A percentile compares a stretch with the other conserved stretches of the same genome.
phyloP scores from a whole-genome alignment of 2,797 vertebrate genomes.

The Odontamblyopus lacepedii region DNA sequence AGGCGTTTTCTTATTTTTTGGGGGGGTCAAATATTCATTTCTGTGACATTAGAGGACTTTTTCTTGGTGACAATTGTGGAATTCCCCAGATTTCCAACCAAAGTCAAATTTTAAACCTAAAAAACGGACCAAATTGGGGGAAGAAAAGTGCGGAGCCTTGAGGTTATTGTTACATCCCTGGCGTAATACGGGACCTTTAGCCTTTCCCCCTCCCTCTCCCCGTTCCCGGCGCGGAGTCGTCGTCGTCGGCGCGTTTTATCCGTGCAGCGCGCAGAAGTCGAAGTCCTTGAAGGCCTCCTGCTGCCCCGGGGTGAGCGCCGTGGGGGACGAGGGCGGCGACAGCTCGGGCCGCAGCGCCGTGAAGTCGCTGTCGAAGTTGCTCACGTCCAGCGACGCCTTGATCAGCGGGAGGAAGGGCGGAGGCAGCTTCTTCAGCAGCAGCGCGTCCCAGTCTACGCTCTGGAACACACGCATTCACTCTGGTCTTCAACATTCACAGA shows the following conservation, averaged over 20 bases:
- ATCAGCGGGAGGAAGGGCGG: slow-evolving; percentile 86
- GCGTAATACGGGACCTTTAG: not conserved
- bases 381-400: slow-evolving; percentile 78
- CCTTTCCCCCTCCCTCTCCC: not conserved
- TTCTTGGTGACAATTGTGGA: too few species aligned
- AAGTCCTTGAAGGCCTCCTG: slow-evolving; percentile 87
- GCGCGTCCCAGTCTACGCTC: slow-evolving; percentile 84
- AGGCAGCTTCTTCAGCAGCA: slow-evolving; percentile 78
- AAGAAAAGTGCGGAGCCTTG: too few species aligned
- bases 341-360: slow-evolving; percentile 84
- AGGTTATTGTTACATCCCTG: too few species aligned
- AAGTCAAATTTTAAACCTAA: too few species aligned
- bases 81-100: too few species aligned
- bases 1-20: too few species aligned
- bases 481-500: too few species aligned
- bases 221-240: not conserved
- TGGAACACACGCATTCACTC: slow-evolving; percentile 46
- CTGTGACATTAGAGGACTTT: too few species aligned
- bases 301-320: slow-evolving; percentile 75
- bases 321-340: slow-evolving; percentile 79
- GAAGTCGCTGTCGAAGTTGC: slow-evolving; percentile 92
- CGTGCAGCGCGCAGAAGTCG: slow-evolving; percentile 83
- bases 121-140: too few species aligned
- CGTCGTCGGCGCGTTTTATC: slow-evolving; percentile 31
- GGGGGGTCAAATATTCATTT: too few species aligned